Evolutionary conservation across 2,113 vertebrate species (phyloP).

Genomic region (Indicator maculatus): DNA sequence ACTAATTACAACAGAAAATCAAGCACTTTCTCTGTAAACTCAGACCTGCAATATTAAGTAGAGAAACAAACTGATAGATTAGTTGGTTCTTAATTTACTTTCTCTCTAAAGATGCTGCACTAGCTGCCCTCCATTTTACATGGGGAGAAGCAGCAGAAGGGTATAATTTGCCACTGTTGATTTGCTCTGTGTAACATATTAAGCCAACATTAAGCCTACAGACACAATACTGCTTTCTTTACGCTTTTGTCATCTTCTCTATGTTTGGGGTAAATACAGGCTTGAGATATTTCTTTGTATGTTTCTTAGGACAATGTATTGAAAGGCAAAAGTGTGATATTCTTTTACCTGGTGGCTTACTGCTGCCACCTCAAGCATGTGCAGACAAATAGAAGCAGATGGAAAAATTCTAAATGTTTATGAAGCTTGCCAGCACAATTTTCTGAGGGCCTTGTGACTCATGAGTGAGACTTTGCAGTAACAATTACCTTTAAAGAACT

Average conservation of each 20-base stretch:
- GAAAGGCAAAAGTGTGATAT: neutral
- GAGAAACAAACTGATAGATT: neutral
- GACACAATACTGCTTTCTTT: neutral
- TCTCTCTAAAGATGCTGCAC: neutral
- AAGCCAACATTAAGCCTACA: neutral
- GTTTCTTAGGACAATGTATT: neutral
- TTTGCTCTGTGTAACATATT: neutral
- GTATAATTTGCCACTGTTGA: neutral
- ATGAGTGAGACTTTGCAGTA: conserved; percentile 33
- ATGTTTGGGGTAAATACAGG: neutral
- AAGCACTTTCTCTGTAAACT: neutral
- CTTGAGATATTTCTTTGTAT: neutral
- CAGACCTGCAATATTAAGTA: neutral
- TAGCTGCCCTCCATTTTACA: neutral
- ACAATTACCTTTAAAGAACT: conserved; percentile 77
- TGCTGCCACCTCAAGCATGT: neutral
- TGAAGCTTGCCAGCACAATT: conserved; percentile 8
- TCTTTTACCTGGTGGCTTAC: neutral
- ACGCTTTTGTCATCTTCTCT: neutral
- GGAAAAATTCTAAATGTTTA: conserved; percentile 14
- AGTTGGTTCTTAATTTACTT: neutral
- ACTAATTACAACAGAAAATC: neutral
- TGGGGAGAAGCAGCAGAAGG: neutral
- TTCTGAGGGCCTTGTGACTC: conserved; percentile 39
- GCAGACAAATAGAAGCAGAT: neutral